phyloP scores from a whole-genome alignment of 2,888 invertebrate species.

The Anthrax anthrax region DNA sequence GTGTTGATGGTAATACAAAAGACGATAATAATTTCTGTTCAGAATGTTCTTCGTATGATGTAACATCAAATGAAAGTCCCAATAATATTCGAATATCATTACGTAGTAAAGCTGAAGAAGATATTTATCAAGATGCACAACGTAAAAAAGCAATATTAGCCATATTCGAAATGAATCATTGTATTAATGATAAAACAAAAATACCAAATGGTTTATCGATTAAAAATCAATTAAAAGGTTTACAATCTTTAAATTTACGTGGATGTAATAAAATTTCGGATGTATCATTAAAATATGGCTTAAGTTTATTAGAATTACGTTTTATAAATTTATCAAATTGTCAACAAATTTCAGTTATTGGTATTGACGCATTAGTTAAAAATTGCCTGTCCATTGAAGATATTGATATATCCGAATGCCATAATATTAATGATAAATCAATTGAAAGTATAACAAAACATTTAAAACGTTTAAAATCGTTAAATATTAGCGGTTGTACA shows the following conservation, averaged over 20 bases:
- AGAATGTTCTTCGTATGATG: not conserved
- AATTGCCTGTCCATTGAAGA: constrained; percentile 57
- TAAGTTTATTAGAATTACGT: constrained; percentile 48
- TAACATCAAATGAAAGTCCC: not conserved
- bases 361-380: constrained; percentile 45
- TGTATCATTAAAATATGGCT: constrained; percentile 51
- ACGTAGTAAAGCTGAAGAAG: constrained; percentile 52
- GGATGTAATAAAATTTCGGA: constrained; percentile 59
- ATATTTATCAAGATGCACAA: constrained; percentile 50
- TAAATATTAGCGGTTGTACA: constrained; percentile 37
- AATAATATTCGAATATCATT: constrained; percentile 36
- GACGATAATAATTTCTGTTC: not conserved
- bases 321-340: constrained; percentile 50
- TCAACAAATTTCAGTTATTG: constrained; percentile 51
- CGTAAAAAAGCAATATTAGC: constrained; percentile 47
- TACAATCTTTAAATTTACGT: constrained; percentile 44
- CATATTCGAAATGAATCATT: constrained; percentile 39
- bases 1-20: not conserved
- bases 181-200: constrained; percentile 15
- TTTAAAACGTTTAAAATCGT: constrained; percentile 26
- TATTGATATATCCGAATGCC: constrained; percentile 51
- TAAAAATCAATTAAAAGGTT: constrained; percentile 36
- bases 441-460: constrained; percentile 36
- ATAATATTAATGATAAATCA: constrained; percentile 50
- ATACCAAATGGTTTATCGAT: constrained; percentile 39